Percentiles rank a stretch among this genome's conserved stretches.
Evolutionary conservation across 2,113 vertebrate genomes (phyloP).

Genomic region (Taxidea taxus): DNA sequence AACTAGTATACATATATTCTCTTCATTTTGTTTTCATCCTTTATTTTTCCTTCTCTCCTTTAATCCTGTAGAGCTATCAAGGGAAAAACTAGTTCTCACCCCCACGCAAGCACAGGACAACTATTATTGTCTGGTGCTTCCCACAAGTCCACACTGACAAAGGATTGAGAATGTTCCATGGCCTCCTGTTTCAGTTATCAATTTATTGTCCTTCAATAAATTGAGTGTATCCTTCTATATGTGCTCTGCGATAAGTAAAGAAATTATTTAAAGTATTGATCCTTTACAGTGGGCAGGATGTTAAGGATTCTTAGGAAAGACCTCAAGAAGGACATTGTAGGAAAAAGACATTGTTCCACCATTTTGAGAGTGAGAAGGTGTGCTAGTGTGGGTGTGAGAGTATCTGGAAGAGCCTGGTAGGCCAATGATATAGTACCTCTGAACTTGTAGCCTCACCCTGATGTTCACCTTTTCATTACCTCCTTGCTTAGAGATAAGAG

Average conservation of each 20-base stretch:
- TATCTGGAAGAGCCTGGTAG: not conserved
- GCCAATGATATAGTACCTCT: not conserved
- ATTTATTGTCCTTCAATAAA: not conserved
- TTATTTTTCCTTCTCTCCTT: not conserved
- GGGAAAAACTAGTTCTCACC: not conserved
- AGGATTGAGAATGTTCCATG: not conserved
- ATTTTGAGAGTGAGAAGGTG: not conserved
- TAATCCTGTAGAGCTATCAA: not conserved
- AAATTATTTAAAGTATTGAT: not conserved
- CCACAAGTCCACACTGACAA: not conserved
- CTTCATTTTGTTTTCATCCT: not conserved
- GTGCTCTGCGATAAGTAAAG: not conserved
- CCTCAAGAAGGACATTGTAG: not conserved
- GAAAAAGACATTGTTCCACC: not conserved
- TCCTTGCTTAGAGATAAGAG: not conserved
- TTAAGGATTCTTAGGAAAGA: not conserved
- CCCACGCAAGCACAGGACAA: not conserved
- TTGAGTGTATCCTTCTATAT: not conserved
- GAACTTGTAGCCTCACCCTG: not conserved
- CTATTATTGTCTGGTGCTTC: not conserved
- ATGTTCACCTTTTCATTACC: too few relatives aligned
- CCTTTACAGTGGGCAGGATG: not conserved
- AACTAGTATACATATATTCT: not conserved
- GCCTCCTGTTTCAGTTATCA: not conserved
- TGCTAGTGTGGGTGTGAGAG: not conserved